A percentile compares a stretch with the other conserved stretches of the same genome.
Conservation (phyloP, 2,888 invertebrate species). For the Melikaiella ostensackeni region DNA sequence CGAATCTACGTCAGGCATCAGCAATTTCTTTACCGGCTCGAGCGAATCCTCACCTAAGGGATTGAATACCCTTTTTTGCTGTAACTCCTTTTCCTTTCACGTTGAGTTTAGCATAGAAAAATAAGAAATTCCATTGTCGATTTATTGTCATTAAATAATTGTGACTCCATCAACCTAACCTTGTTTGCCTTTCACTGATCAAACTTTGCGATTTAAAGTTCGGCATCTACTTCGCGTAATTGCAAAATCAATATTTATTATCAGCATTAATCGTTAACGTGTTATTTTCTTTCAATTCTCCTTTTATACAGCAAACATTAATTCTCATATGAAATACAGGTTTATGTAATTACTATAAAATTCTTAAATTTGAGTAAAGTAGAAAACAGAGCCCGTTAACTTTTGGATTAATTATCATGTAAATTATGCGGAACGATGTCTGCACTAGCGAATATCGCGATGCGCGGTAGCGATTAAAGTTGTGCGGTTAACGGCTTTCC, state of each 20-base stretch:
- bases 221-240: not conserved
- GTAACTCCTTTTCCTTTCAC: not conserved
- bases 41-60: not conserved
- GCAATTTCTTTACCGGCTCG: conserved; percentile 36
- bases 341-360: too few relatives aligned
- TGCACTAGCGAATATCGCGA: not conserved
- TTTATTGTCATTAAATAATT: not conserved
- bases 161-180: too few relatives aligned
- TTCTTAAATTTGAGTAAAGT: too few relatives aligned
- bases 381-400: too few relatives aligned
- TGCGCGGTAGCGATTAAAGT: conserved; percentile 7
- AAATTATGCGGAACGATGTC: conserved; percentile 23
- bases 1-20: conserved; percentile 46
- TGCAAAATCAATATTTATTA: conserved; percentile 22
- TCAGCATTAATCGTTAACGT: not conserved
- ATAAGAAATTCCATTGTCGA: not conserved
- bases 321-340: too few relatives aligned
- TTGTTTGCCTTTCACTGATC: conserved; percentile 21
- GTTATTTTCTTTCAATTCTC: not conserved
- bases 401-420: conserved; percentile 19
- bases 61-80: not conserved
- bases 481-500: not conserved
- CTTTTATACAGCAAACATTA: too few relatives aligned
- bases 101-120: not conserved
- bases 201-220: not conserved